Evolutionary conservation across 2,797 vertebrate species (phyloP).

Genomic region (Echeneis naucrates): DNA sequence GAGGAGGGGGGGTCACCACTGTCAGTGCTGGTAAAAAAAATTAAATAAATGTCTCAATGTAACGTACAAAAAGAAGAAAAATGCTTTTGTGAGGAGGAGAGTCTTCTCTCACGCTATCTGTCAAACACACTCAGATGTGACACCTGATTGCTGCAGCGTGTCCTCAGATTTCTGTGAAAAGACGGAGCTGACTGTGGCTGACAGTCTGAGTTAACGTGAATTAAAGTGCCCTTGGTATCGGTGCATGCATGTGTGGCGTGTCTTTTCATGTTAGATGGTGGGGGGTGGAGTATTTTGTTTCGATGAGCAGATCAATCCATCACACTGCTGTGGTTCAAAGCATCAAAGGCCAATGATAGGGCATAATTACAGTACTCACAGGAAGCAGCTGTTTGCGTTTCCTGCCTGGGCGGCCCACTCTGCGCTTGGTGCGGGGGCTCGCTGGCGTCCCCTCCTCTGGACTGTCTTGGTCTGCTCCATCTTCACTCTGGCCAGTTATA

Average conservation of each 20-base stretch:
- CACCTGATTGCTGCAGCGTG: conserved; percentile 19
- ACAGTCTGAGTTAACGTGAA: conserved; percentile 17
- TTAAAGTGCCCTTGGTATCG: conserved; percentile 14
- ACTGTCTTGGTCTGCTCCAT: conserved; percentile 86
- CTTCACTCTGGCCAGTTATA: conserved; percentile 78
- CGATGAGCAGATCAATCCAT: conserved; percentile 45
- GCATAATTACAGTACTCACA: conserved; percentile 86
- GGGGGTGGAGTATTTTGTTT: background rate
- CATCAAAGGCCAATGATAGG: conserved; percentile 27
- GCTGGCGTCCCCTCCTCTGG: conserved; percentile 90
- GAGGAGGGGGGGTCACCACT: conserved; percentile 46
- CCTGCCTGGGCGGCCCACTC: conserved; percentile 92
- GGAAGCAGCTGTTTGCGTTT: conserved; percentile 93
- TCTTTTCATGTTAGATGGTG: conserved; percentile 1
- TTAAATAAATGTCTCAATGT: background rate
- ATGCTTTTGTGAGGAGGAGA: conserved; percentile 12
- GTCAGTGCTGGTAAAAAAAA: background rate
- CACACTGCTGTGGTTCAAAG: conserved; percentile 16
- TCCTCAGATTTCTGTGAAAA: conserved; percentile 9
- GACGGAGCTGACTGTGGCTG: background rate
- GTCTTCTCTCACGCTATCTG: conserved; percentile 4
- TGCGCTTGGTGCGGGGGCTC: conserved; percentile 86
- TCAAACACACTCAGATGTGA: conserved; percentile 37
- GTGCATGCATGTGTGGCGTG: conserved; percentile 7
- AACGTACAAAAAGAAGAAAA: conserved; percentile 13